Evolutionary conservation across 92 coral and sea anemone genomes (phyloP).

Genomic region (Porites divaricata): DNA sequence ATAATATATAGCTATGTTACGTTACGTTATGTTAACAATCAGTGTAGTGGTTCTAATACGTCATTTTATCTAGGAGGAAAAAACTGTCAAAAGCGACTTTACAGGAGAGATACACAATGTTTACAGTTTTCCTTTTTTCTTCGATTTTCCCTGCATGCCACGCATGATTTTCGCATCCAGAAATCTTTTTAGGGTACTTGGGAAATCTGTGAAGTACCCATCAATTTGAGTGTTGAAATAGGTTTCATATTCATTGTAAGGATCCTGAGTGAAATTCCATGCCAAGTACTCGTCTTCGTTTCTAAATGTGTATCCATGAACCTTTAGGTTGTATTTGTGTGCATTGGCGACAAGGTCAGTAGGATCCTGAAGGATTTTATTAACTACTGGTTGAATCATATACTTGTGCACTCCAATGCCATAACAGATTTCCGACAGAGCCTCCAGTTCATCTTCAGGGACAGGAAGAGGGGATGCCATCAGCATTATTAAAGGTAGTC

Average conservation of each 20-base stretch:
- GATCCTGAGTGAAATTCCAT: conserved; percentile 42
- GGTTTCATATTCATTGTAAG: conserved; percentile 21
- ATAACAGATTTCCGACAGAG: conserved; percentile 13
- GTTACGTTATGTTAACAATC: too few relatives aligned
- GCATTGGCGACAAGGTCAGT: conserved; percentile 15
- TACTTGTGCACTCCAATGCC: conserved; percentile 37
- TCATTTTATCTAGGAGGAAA: too few relatives aligned
- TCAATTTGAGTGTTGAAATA: conserved; percentile 16
- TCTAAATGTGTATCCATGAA: conserved; percentile 32
- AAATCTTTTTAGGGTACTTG: conserved; percentile 13
- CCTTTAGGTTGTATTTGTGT: conserved; percentile 20
- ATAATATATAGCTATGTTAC: too few relatives aligned
- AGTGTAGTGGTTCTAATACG: too few relatives aligned
- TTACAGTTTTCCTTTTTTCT: too few relatives aligned
- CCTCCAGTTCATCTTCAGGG: background rate
- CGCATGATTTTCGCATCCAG: conserved; percentile 1
- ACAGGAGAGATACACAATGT: too few relatives aligned
- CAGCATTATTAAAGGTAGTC: conserved; percentile 23
- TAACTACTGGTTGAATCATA: background rate
- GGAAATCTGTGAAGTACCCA: conserved; percentile 42
- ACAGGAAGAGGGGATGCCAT: background rate
- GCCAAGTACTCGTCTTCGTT: conserved; percentile 30
- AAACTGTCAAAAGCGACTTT: too few relatives aligned
- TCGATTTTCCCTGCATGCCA: too few relatives aligned
- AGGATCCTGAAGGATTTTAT: background rate